These are phyloP conservation scores for Gnathonemus longibarbis DNA, from an alignment of 2,113 vertebrate species.

Conservation along the genomic window DNA sequence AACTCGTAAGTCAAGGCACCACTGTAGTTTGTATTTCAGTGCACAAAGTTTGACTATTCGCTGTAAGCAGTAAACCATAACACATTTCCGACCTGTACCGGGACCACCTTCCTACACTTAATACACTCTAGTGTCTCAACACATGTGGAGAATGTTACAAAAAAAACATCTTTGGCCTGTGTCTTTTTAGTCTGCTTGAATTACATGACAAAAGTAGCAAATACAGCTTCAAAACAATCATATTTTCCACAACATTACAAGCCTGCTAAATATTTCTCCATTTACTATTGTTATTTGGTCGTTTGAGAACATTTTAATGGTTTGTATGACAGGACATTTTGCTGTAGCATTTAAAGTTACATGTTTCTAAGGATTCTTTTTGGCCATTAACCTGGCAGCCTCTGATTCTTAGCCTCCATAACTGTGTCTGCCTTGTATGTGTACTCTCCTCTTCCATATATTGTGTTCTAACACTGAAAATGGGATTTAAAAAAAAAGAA, in stretches of 20 bases:
- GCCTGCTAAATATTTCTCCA: neutral
- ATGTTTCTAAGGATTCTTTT: neutral
- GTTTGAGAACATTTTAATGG: neutral
- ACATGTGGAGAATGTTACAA: neutral
- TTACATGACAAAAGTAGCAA: neutral
- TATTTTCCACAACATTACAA: neutral
- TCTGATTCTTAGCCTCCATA: neutral
- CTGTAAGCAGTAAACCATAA: neutral
- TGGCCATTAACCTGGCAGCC: neutral
- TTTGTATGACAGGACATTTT: neutral
- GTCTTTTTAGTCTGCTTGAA: neutral
- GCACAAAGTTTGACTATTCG: neutral
- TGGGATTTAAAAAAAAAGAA: neutral
- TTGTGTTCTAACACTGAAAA: neutral
- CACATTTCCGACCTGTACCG: neutral
- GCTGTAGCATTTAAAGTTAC: neutral
- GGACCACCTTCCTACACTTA: neutral
- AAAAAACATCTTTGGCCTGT: neutral
- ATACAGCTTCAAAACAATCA: neutral
- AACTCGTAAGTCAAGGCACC: too few relatives aligned
- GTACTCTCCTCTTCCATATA: neutral
- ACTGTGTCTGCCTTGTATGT: neutral
- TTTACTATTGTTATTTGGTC: neutral
- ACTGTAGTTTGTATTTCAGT: neutral
- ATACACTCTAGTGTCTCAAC: neutral